A percentile compares a stretch with the other conserved stretches of the same genome.
Evolutionary conservation across 2,888 invertebrate species (phyloP).

Genomic region (Heliconius charithonia): DNA sequence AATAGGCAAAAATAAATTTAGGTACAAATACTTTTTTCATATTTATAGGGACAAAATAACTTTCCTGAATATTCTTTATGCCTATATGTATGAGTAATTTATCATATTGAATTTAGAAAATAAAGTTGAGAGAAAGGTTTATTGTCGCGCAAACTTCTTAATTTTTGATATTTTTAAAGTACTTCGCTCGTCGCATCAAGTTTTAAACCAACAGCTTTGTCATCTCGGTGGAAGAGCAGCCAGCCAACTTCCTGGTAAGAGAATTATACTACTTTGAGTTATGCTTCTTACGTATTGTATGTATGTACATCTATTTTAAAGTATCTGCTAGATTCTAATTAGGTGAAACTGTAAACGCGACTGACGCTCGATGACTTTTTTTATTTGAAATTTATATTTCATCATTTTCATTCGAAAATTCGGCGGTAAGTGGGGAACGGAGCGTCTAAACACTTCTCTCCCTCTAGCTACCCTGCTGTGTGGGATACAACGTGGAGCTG

Average conservation of each 20-base stretch:
- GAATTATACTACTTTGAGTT: slow-evolving; percentile 24
- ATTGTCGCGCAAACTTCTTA: slow-evolving; percentile 44
- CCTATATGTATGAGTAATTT: slow-evolving; percentile 29
- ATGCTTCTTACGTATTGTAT: slow-evolving; percentile 11
- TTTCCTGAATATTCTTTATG: slow-evolving; percentile 18
- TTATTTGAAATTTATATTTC: no score
- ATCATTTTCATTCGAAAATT: no score
- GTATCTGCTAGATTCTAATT: not conserved
- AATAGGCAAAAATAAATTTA: not conserved
- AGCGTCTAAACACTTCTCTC: no score
- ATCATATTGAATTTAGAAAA: slow-evolving; percentile 33
- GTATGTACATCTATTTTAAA: slow-evolving; percentile 7
- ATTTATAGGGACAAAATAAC: slow-evolving; percentile 19
- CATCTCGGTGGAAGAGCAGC: slow-evolving; percentile 17
- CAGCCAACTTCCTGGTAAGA: not conserved
- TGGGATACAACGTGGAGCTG: no score
- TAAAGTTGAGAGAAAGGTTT: slow-evolving; percentile 48
- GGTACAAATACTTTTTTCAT: not conserved
- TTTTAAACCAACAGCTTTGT: slow-evolving; percentile 42
- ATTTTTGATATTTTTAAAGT: slow-evolving; percentile 41
- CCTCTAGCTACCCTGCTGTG: no score
- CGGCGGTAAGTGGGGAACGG: no score
- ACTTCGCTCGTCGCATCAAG: slow-evolving; percentile 27
- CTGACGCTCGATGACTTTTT: no score
- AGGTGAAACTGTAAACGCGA: not conserved